Base-by-base conservation (phyloP, 23 tunicate genomes). In the Botrylloides violaceus region DNA sequence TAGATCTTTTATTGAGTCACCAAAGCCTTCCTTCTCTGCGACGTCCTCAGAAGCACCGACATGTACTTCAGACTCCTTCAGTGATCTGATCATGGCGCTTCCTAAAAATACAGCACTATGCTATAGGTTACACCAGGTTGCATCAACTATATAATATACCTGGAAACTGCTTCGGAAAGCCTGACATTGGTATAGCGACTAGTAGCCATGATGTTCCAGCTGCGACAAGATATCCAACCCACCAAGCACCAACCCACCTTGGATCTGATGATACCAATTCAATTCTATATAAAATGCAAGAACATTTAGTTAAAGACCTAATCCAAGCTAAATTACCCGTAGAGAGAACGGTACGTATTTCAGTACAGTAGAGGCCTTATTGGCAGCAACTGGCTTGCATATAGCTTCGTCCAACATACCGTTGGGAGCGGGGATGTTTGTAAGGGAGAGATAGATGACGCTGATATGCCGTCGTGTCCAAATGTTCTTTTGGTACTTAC, bases 1-100 rank as follows among this genome's bases (percentile, higher is more conserved):
- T 26, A 88, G 71, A 66, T 88, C 96, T 66, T 82, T 82, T 43
- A 63, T 77, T 20, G 96, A 88, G 59, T 77, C 72, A 29, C 84
- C 96, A 66, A 88, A 88, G 47, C 71, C 55, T 66, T 88, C 84
- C 28, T 72, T 20, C 29, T 63, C 68, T 18, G 84, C 72, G 2
- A 82, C 56, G 28, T 82, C 84, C 34, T 50, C 84, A 28, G 73
- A 76, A 12, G 80, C 84, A 2, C 66, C 59, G 15, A n/a, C 58
- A 58, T 86, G 77, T 7, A 88, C 84, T 55, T 88, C 96, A 12
- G 88, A 75, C 31, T 88, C 79, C 30, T 73, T 58, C 35, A 32
- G 22, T 3, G 74, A 59, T 1, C 81, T 68, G 2, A 62, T 49
- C 32, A 43, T 38, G n/a, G 77, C 80, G 49, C 83, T 77, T 1